A percentile compares a stretch with the other conserved stretches of the same genome.
phyloP scores from a whole-genome alignment of 2,113 vertebrate genomes.

The Hypocryptadius cinnamomeus region DNA sequence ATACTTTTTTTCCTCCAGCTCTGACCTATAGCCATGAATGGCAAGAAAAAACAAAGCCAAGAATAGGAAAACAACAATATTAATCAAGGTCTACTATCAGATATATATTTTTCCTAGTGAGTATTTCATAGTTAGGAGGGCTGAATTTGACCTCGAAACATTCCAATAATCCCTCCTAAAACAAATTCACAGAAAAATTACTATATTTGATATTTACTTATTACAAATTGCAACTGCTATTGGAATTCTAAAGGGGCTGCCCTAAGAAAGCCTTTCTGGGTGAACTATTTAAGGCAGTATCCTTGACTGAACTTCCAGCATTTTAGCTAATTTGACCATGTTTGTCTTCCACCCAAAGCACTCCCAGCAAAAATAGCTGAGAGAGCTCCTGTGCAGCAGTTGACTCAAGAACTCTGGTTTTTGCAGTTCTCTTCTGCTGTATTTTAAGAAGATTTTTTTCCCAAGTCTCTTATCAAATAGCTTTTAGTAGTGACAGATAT shows the following conservation, averaged over 20 bases:
- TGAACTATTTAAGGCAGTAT: slow-evolving; percentile 45
- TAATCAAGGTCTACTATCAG: background rate
- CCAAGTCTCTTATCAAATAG: background rate
- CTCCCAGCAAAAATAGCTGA: slow-evolving; percentile 37
- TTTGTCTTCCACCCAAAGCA: slow-evolving; percentile 1
- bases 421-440: background rate
- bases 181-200: background rate
- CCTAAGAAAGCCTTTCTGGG: slow-evolving; percentile 4
- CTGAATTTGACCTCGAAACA: background rate
- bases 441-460: background rate
- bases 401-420: background rate
- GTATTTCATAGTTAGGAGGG: background rate
- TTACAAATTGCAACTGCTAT: background rate
- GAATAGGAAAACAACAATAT: background rate
- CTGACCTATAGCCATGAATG: background rate
- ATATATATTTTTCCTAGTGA: background rate
- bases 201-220: background rate
- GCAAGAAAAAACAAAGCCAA: background rate
- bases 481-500: background rate
- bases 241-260: slow-evolving; percentile 23
- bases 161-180: background rate
- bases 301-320: slow-evolving; percentile 51
- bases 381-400: background rate
- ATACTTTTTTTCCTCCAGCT: background rate
- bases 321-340: slow-evolving; percentile 26